phyloP scores from a whole-genome alignment of 2,888 invertebrate genomes.

The Sinodicranocentrus sp. region DNA sequence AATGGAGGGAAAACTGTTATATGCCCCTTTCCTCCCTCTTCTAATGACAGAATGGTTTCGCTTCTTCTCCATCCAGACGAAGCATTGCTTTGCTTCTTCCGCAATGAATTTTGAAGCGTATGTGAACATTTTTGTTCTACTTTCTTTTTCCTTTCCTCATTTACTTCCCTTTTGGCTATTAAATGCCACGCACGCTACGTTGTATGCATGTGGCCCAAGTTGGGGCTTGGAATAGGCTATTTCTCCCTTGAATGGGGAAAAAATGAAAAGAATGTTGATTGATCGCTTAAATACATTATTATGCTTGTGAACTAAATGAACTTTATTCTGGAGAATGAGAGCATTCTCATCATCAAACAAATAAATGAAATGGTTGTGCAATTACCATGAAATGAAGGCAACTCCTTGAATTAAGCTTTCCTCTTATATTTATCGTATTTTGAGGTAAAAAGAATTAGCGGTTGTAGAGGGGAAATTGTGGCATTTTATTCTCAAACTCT shows the following conservation, averaged over 20 bases:
- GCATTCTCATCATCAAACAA: no score
- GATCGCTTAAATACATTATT: slow-evolving; percentile 62
- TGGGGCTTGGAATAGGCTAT: slow-evolving; percentile 17
- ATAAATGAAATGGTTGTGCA: no score
- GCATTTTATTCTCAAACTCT: no score
- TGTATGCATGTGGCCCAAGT: no score
- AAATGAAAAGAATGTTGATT: slow-evolving; percentile 59
- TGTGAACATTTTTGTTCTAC: slow-evolving; percentile 69
- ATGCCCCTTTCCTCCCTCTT: slow-evolving; percentile 2
- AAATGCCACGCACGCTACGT: slow-evolving; percentile 58
- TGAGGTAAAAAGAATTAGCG: no score
- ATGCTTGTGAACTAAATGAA: slow-evolving; percentile 31
- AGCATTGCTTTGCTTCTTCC: slow-evolving; percentile 53
- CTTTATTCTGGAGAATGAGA: neutral
- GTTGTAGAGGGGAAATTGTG: no score
- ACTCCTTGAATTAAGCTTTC: no score
- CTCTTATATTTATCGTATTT: no score
- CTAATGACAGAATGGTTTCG: neutral
- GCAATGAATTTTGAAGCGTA: slow-evolving; percentile 61
- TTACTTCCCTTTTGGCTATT: slow-evolving; percentile 46
- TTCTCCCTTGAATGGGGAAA: slow-evolving; percentile 25
- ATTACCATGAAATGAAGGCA: no score
- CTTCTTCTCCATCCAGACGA: slow-evolving; percentile 14
- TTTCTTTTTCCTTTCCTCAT: slow-evolving; percentile 58
- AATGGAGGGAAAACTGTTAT: slow-evolving; percentile 17